These are phyloP conservation scores for Chirona hameri DNA, from an alignment of 2,888 invertebrate genomes.

Conservation along the genomic window DNA sequence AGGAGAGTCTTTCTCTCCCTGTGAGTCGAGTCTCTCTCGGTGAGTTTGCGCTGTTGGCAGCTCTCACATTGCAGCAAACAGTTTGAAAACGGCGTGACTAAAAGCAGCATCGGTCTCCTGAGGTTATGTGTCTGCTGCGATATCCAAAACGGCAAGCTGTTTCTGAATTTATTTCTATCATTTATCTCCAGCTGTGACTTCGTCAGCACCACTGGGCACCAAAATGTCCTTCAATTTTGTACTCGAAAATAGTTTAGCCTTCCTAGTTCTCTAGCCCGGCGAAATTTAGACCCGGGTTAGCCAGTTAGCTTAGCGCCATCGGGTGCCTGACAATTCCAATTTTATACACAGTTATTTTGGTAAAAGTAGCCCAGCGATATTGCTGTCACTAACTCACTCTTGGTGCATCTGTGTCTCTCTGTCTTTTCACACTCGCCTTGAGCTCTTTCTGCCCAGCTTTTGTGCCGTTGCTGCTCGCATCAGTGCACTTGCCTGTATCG, in stretches of 20 bases:
- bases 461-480: neutral
- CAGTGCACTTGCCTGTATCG: neutral
- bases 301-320: conserved; percentile 4
- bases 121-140: neutral
- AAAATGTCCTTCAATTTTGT: conserved; percentile 9
- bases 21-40: neutral
- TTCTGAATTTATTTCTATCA: neutral
- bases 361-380: neutral
- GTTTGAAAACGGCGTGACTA: no score
- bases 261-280: neutral
- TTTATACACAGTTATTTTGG: conserved; percentile 28
- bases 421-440: conserved; percentile 4
- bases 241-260: conserved; percentile 5
- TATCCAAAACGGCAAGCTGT: neutral
- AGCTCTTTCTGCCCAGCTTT: conserved; percentile 1
- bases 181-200: neutral
- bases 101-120: neutral
- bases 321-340: conserved; percentile 10
- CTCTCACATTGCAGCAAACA: neutral
- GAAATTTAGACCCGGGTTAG: neutral
- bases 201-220: neutral
- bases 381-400: neutral
- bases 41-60: neutral
- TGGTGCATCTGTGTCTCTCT: neutral
- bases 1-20: no score